Base-by-base conservation (phyloP, 2,888 invertebrate species). In the Gasteruption jaculator region DNA sequence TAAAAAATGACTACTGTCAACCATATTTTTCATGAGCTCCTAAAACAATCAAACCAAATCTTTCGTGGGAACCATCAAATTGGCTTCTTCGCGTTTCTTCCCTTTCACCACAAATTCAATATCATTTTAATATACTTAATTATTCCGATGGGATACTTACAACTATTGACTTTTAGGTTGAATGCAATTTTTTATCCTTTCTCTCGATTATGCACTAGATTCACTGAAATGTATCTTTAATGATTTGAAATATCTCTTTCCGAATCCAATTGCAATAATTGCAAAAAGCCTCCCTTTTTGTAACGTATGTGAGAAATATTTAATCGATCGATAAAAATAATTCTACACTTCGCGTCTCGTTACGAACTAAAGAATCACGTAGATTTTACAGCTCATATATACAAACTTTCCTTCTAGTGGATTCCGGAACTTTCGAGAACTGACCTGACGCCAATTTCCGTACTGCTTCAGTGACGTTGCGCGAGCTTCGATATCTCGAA, bases 391-490 rank as follows among this genome's bases (percentile, higher is more conserved):
- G 73, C 74, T 72, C 73, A 75, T 77, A 77, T 78, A 76, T 79
- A 79, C 77, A 78, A 78, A 77, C 74, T 75, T 70, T 56, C 53
- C 54, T 63, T 71, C 72, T 68, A 75, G 76, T 76, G 77, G 76
- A 74, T 75, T 80, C 81, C 76, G 77, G 80, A 80, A 80, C 76
- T 75, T 80, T 80, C 80, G 76, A 71, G 79, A 80, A 75, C 56
- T 58, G 56, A 49, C 53, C 54, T 53, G 58, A 58, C 54, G 53
- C 53, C 56, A 61, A 52, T 54, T 53, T 59, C 54, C 56, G 60
- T 48, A 49, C 56, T 56, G 57, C 52, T 46, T 36, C 16, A 26
- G 40, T 50, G 52, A 50, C 57, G 57, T 54, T 53, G 49, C 6
- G 16, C 12, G n/a, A 15, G 18, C 21, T 16, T 5, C 33, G 21